Evolutionary conservation across 2,113 vertebrate species (phyloP), one percentile per base, ranked within the genome.

Genomic region (Gobiocypris rarus): DNA sequence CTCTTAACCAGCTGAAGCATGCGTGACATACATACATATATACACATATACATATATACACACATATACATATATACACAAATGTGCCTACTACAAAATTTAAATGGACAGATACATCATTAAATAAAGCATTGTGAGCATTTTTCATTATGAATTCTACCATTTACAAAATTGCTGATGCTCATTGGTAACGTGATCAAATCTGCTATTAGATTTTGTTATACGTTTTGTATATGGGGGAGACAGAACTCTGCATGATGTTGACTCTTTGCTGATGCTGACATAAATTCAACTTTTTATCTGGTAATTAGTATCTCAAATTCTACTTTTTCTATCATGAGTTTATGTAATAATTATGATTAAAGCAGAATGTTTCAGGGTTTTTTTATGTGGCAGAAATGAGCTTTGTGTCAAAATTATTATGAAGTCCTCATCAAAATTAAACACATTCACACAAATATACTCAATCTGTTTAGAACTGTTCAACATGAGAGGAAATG

Each of bases 1-100:
- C 52, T 67, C 56, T 34, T 10, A 82, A 83, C 48, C 82, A 63
- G 26, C 45, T 48, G n/a, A 70, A 81, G 61, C 38, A 76, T 26
- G 48, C 28, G 28, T 54, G 48, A 7, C 48, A 41, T 76, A n/a
- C n/a, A n/a, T n/a, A n/a, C n/a, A n/a, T n/a, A n/a, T n/a, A n/a
- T n/a, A n/a, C n/a, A n/a, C n/a, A n/a, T n/a, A n/a, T n/a, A n/a
- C n/a, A n/a, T n/a, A n/a, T n/a, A n/a, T n/a, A n/a, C n/a, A n/a
- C n/a, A n/a, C n/a, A n/a, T n/a, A n/a, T n/a, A n/a, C n/a, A n/a
- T n/a, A n/a, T n/a, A n/a, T n/a, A n/a, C n/a, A n/a, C n/a, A n/a
- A n/a, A n/a, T n/a, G 9, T 11, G 28, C 34, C 41, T 78, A 4
- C 22, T 43, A 59, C 6, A 61, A 4, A 43, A 59, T 28, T 4